Base-by-base conservation (phyloP, 2,113 vertebrate genomes). In the Fregetta grallaria region DNA sequence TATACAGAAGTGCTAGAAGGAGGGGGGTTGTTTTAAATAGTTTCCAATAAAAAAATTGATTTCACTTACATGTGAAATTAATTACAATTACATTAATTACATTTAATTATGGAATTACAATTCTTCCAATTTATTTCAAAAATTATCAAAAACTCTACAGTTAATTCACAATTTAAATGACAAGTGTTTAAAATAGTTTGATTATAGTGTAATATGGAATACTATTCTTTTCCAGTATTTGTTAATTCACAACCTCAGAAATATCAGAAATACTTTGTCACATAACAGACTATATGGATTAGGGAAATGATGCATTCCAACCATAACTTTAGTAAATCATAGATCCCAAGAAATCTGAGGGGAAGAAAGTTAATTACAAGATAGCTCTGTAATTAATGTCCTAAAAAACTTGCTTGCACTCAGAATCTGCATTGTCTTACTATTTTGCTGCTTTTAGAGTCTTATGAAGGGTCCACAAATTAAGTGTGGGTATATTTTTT, bases 401-500 rank as follows among this genome's bases (percentile, higher is more conserved):
- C 55, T 86, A 65, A 83, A 90, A 68, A 88, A 38, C 7, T 42
- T 88, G 34, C n/a, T 59, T 83, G 38, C 29, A 63, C 22, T 79
- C 38, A 72, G 38, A 88, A 67, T 47, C 52, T 45, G 30, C 68
- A 70, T 5, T 75, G 29, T 49, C 45, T 67, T 50, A 21, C 12
- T 68, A 14, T 29, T 87, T 58, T 84, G 68, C 25, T 67, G 36
- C 16, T 68, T 74, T 71, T 13, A 67, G 14, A 56, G 20, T 45
- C 55, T 52, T 42, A 71, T 0, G 2, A 62, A 85, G 13, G 38
- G 1, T 3, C 20, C 45, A 71, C 5, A 67, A 71, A 80, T 45
- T 25, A 73, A 25, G 21, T 1, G 4, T 21, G 23, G 26, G 8
- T 23, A 30, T 36, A 23, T 61, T n/a, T 79, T 26, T 5, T 0